A percentile compares a stretch with the other conserved stretches of the same genome.
These are phyloP conservation scores for Paracentrotus lividus DNA, from an alignment of 53 echinoderm and acorn worm genomes.

Conservation along the genomic window DNA sequence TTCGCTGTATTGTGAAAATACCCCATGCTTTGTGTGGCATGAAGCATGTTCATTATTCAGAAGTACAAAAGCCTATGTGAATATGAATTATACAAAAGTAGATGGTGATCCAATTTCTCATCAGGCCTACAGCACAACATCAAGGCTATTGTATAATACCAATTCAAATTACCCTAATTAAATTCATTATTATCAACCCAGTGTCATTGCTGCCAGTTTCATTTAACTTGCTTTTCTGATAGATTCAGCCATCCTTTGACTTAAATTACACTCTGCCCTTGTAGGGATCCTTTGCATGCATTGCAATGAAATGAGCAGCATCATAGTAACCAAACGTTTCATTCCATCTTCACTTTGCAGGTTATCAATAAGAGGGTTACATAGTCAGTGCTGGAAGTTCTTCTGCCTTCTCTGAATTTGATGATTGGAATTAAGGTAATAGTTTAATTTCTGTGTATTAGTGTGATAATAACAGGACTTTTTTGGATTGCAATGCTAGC, in stretches of 20 bases:
- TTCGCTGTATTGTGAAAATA: no score
- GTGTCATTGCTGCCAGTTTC: neutral
- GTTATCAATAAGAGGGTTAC: neutral
- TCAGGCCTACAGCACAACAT: neutral
- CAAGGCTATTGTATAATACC: neutral
- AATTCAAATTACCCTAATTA: neutral
- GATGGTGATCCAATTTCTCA: no score
- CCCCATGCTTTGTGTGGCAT: no score
- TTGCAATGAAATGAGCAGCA: neutral
- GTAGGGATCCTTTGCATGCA: neutral
- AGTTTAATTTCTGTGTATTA: no score
- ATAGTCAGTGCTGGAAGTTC: neutral
- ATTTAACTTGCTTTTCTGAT: neutral
- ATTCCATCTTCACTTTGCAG: neutral
- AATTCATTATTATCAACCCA: neutral
- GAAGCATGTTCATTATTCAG: no score
- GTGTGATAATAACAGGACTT: neutral
- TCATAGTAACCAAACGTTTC: neutral
- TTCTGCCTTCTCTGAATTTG: neutral
- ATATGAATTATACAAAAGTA: neutral
- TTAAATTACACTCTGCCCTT: neutral
- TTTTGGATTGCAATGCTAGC: neutral
- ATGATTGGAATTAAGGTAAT: neutral
- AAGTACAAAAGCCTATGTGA: no score
- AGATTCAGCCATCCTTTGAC: neutral